These are phyloP conservation scores for Eufriesea mexicana DNA, from an alignment of 1,140 invertebrate species.

Conservation along the genomic window DNA sequence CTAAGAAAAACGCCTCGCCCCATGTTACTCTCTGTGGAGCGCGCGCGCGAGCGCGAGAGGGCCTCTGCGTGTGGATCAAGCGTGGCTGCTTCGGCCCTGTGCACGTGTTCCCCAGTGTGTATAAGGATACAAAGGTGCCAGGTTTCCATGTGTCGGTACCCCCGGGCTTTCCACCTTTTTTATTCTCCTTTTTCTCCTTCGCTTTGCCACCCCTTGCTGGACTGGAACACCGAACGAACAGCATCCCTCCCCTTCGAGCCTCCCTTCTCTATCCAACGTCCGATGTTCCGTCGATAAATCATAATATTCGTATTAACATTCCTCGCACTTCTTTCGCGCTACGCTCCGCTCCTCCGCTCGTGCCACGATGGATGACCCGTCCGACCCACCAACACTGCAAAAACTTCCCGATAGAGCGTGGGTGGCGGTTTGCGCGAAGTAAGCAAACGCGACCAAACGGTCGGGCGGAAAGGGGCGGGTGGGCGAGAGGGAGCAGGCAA, in stretches of 20 bases:
- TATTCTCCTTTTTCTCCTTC: slow-evolving; percentile 69
- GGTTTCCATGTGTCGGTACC: slow-evolving; percentile 51
- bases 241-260: background rate
- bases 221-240: slow-evolving; percentile 44
- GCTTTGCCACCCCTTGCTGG: slow-evolving; percentile 68
- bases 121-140: no score
- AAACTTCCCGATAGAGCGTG: slow-evolving; percentile 53
- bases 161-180: slow-evolving; percentile 66
- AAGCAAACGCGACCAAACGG: slow-evolving; percentile 39
- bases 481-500: background rate
- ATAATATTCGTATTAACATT: slow-evolving; percentile 82
- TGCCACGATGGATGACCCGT: slow-evolving; percentile 72
- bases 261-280: slow-evolving; percentile 1
- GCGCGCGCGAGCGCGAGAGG: background rate
- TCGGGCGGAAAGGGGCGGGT: no score
- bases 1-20: slow-evolving; percentile 81
- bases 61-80: slow-evolving; percentile 4
- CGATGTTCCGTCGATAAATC: slow-evolving; percentile 81
- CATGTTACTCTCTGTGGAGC: slow-evolving; percentile 61
- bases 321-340: slow-evolving; percentile 77
- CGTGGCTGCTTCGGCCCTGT: no score
- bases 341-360: slow-evolving; percentile 47
- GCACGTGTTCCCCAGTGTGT: no score
- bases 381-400: slow-evolving; percentile 54
- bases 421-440: slow-evolving; percentile 49